These are phyloP conservation scores for Argyresthia albistria DNA, from an alignment of 2,888 invertebrate species.

Conservation along the genomic window DNA sequence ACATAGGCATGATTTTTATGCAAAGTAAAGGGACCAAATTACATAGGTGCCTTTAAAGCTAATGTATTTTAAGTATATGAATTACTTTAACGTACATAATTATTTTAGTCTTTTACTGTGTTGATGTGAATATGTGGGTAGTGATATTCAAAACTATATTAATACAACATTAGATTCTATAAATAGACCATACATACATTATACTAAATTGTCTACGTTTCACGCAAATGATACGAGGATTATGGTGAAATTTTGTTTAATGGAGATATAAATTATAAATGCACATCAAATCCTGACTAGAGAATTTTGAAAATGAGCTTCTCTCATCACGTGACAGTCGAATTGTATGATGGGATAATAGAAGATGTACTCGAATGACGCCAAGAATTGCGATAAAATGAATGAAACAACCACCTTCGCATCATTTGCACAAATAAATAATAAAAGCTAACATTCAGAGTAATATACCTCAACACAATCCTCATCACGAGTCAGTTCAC, in stretches of 20 bases:
- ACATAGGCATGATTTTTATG: too few relatives aligned
- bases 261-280: conserved; percentile 49
- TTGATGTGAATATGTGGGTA: background rate
- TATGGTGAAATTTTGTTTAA: background rate
- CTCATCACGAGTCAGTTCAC: conserved; percentile 41
- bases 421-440: conserved; percentile 54
- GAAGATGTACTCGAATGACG: background rate
- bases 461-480: conserved; percentile 36
- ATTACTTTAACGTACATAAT: background rate
- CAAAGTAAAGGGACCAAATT: too few relatives aligned
- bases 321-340: background rate
- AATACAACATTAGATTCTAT: background rate
- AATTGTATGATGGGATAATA: too few relatives aligned
- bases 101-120: background rate
- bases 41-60: too few relatives aligned
- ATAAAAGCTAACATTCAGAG: conserved; percentile 20
- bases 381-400: background rate
- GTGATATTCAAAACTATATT: conserved; percentile 2
- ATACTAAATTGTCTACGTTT: conserved; percentile 32
- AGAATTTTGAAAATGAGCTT: conserved; percentile 40
- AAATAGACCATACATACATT: conserved; percentile 13
- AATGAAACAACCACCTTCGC: conserved; percentile 17
- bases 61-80: background rate
- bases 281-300: conserved; percentile 57
- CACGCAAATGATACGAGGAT: conserved; percentile 57